phyloP scores from a whole-genome alignment of 2,113 vertebrate genomes.

The Dipodomys stephensi region DNA sequence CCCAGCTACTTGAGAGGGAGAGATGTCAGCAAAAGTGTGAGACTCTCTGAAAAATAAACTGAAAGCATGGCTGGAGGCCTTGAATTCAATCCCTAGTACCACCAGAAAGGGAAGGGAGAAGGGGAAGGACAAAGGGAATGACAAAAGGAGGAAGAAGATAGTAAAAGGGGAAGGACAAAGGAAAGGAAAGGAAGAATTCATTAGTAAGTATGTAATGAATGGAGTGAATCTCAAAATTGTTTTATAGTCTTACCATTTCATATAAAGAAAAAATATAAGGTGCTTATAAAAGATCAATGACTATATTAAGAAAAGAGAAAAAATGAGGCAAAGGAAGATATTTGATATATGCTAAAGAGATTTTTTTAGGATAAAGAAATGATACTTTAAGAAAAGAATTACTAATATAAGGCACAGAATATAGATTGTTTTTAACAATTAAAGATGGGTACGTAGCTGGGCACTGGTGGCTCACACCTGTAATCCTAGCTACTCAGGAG shows the following conservation, averaged over 20 bases:
- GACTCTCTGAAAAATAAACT: too few relatives aligned
- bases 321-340: not conserved
- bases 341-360: conserved; percentile 10
- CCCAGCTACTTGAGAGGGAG: too few relatives aligned
- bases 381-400: conserved; percentile 26
- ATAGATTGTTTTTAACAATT: conserved; percentile 22
- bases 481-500: too few relatives aligned
- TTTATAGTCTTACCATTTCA: conserved; percentile 5
- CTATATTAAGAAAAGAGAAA: not conserved
- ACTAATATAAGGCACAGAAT: not conserved
- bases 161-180: too few relatives aligned
- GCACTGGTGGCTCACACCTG: too few relatives aligned
- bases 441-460: not conserved
- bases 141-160: too few relatives aligned
- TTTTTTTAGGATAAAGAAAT: not conserved
- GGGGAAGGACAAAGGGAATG: too few relatives aligned
- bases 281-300: not conserved
- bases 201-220: conserved; percentile 35
- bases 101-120: too few relatives aligned
- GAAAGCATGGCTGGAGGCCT: too few relatives aligned
- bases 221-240: not conserved
- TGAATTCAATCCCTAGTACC: too few relatives aligned
- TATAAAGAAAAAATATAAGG: conserved; percentile 39
- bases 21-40: too few relatives aligned
- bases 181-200: not conserved